Percentiles rank a stretch among this genome's conserved stretches.
Conservation (phyloP, 2,888 invertebrate species). For the Nezara viridula region DNA sequence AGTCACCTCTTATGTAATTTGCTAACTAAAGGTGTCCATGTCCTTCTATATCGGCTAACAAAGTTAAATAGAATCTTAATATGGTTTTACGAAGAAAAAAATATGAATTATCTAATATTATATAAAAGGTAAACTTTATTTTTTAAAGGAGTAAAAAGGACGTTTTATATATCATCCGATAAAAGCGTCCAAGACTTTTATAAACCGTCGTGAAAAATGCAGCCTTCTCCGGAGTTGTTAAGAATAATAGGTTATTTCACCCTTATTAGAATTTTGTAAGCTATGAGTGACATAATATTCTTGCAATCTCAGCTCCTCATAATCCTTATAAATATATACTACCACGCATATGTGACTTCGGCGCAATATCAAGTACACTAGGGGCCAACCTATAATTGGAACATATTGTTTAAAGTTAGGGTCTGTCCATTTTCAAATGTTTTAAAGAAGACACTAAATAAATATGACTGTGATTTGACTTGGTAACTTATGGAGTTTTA, state of each 20-base stretch:
- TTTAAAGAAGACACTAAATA: no score
- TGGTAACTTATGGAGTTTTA: no score
- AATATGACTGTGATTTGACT: no score
- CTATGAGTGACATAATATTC: neutral
- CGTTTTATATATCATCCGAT: neutral
- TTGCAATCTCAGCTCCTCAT: neutral
- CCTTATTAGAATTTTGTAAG: neutral
- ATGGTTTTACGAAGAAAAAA: neutral
- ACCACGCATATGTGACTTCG: no score
- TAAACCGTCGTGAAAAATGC: neutral
- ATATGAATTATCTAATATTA: neutral
- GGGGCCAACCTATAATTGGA: no score
- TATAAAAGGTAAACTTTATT: neutral
- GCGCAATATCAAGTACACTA: no score
- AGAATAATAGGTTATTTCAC: neutral
- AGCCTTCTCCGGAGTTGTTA: neutral
- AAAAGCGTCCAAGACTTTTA: neutral
- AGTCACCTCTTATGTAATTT: conserved; percentile 17
- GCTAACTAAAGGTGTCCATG: neutral
- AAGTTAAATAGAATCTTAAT: neutral
- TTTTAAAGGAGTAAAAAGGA: neutral
- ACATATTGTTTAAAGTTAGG: no score
- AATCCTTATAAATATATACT: neutral
- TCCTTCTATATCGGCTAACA: neutral
- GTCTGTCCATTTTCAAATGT: no score